Evolutionary conservation across 2,888 invertebrate species (phyloP).

Genomic region (Acleris cristana): DNA sequence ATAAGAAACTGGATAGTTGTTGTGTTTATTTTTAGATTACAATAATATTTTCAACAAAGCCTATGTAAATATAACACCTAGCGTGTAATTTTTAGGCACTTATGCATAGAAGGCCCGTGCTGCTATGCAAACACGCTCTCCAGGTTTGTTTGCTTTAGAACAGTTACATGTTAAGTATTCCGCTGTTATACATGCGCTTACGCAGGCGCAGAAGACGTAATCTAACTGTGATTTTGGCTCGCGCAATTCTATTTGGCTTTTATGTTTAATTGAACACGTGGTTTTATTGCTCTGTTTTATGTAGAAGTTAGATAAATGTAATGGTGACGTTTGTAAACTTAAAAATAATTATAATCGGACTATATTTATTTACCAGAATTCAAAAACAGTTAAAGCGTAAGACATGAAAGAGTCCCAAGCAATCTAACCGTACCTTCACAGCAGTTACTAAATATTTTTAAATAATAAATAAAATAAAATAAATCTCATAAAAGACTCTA

Average conservation of each 20-base stretch:
- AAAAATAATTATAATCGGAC: too few relatives aligned
- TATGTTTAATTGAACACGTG: neutral
- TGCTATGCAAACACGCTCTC: conserved; percentile 26
- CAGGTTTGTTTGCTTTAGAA: conserved; percentile 21
- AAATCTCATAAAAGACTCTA: too few relatives aligned
- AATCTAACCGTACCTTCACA: too few relatives aligned
- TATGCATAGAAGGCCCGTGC: conserved; percentile 12
- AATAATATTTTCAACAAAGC: neutral
- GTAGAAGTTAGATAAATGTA: neutral
- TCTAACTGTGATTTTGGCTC: conserved; percentile 23
- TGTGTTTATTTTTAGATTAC: neutral
- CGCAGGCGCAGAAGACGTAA: conserved; percentile 5
- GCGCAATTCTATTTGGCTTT: neutral
- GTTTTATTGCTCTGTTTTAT: neutral
- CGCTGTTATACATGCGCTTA: conserved; percentile 20
- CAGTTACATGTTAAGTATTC: conserved; percentile 25
- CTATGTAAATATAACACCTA: conserved; percentile 12
- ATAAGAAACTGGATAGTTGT: too few relatives aligned
- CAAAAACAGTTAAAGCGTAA: too few relatives aligned
- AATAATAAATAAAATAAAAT: too few relatives aligned
- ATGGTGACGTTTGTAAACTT: too few relatives aligned
- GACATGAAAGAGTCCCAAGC: too few relatives aligned
- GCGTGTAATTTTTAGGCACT: conserved; percentile 19
- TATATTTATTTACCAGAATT: too few relatives aligned
- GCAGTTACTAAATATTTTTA: too few relatives aligned